Base-by-base conservation (phyloP, 2,113 vertebrate species). In the Caracal caracal region DNA sequence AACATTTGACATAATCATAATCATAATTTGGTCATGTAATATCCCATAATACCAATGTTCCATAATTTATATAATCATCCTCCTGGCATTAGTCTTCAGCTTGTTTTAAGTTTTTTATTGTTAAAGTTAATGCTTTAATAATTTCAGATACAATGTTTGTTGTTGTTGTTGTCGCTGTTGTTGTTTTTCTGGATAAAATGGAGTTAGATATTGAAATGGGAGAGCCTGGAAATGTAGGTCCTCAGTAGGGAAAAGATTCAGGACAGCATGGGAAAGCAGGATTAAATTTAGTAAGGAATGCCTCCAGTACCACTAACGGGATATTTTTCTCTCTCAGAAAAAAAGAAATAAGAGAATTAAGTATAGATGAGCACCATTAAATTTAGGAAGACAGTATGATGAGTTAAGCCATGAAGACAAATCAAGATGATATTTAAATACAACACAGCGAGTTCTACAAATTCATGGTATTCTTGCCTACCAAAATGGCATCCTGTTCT, bases 341-440 rank as follows among this genome's bases (percentile, higher is more conserved):
- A 83, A 22, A 88, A 35, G 4, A 92, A 94, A 93, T 90, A 47
- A 88, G 81, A 13, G 28, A 95, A 37, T 86, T 93, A 47, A 82
- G 19, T 84, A n/a, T 12, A 6, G 19, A 33, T 49, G 12, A 43
- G 26, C 68, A 40, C 37, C 83, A 68, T 85, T 82, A 89, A 88
- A 96, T 85, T 88, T 81, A 95, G 13, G 75, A 76, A 84, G 13
- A 68, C 51, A 66, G 37, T 78, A 59, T 65, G 68, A 75, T 51
- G 43, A 87, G 9, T 16, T 68, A 75, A 92, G 19, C 22, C n/a
- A 40, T 93, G 19, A 81, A 78, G 35, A 79, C 5, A 93, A 93
- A 87, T 56, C 75, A 79, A 95, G 51, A 61, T 37, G 51, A 37
- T 88, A 24, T 89, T 86, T 43, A 56, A 89, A 71, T 82, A 65